Percentiles rank a stretch among this genome's conserved stretches.
Conservation (phyloP, 2,888 invertebrate genomes). For the Drosophila lacicola region DNA sequence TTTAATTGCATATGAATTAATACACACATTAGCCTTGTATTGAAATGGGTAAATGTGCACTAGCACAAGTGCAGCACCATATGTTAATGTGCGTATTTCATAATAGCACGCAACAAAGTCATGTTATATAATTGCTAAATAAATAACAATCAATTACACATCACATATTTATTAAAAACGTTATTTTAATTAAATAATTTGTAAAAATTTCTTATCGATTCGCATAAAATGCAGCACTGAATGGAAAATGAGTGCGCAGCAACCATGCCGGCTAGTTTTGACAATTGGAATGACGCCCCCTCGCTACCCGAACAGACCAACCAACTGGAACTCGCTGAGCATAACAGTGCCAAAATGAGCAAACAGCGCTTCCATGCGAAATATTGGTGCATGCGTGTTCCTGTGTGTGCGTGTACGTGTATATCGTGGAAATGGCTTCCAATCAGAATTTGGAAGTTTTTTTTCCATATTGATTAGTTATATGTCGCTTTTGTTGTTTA, state of each 20-base stretch:
- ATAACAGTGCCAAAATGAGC: constrained; percentile 35
- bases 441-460: constrained; percentile 78
- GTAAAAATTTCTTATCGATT: constrained; percentile 21
- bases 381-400: constrained; percentile 64
- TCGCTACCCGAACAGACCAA: neutral
- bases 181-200: neutral
- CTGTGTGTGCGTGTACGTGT: constrained; percentile 50
- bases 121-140: too few relatives aligned
- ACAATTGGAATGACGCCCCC: constrained; percentile 49
- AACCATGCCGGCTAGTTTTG: constrained; percentile 58
- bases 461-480: constrained; percentile 85
- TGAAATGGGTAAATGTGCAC: too few relatives aligned
- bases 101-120: too few relatives aligned
- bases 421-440: constrained; percentile 63
- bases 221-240: constrained; percentile 22
- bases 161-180: too few relatives aligned
- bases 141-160: too few relatives aligned
- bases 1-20: too few relatives aligned
- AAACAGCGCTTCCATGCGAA: constrained; percentile 57
- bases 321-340: constrained; percentile 39
- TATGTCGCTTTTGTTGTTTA: constrained; percentile 85
- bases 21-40: too few relatives aligned
- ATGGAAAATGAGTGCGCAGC: constrained; percentile 6
- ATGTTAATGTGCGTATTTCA: too few relatives aligned
- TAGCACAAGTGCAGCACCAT: too few relatives aligned